A percentile compares a stretch with the other conserved stretches of the same genome.
phyloP scores from a whole-genome alignment of 2,113 vertebrate genomes.

The Corydoras sp. region DNA sequence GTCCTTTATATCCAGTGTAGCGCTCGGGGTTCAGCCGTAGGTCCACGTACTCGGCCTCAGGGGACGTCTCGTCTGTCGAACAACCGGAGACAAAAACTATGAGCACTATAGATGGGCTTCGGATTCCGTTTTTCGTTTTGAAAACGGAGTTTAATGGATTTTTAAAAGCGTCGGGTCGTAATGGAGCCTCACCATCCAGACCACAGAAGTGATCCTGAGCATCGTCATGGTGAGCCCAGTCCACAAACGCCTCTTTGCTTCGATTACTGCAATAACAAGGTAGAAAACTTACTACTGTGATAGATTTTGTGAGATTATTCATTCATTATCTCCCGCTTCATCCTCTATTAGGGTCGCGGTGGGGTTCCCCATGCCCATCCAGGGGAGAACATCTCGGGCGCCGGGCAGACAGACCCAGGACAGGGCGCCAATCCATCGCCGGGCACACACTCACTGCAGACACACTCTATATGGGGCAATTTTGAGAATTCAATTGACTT shows the following conservation, averaged over 20 bases:
- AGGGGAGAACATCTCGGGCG: too few species aligned
- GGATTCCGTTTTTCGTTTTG: too few species aligned
- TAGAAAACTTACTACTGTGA: neutral
- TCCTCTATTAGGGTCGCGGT: too few species aligned
- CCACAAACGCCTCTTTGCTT: constrained; percentile 92
- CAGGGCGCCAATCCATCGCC: too few species aligned
- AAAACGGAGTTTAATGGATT: neutral
- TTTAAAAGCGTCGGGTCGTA: too few species aligned
- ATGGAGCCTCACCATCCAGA: constrained; percentile 78
- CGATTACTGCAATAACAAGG: constrained; percentile 73
- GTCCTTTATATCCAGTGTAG: constrained; percentile 89
- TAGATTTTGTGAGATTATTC: neutral
- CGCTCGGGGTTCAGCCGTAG: constrained; percentile 86
- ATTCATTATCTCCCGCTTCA: too few species aligned
- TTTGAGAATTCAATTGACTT: too few species aligned
- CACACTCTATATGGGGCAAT: too few species aligned
- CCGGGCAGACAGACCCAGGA: too few species aligned
- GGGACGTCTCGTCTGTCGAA: constrained; percentile 80
- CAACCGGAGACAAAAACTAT: constrained; percentile 25
- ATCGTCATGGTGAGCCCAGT: constrained; percentile 95
- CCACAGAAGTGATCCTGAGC: constrained; percentile 97
- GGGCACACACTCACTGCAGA: too few species aligned
- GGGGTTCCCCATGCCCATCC: too few species aligned
- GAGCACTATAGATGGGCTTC: neutral
- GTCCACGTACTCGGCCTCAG: constrained; percentile 88